Conservation (phyloP, 1,140 invertebrate species). For the Bombus vancouverensis region DNA sequence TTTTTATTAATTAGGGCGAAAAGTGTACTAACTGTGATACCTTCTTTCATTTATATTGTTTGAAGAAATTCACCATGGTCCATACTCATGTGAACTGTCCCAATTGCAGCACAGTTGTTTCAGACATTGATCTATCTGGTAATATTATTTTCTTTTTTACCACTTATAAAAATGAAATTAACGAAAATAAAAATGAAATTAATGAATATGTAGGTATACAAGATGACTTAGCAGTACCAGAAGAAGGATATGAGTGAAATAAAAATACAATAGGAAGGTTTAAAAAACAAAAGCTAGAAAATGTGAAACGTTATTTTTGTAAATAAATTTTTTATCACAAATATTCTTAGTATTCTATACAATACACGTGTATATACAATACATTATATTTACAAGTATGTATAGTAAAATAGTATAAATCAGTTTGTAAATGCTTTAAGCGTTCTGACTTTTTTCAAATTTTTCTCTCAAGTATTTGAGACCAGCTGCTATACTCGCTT, state of each 20-base stretch:
- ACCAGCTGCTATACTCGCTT: conserved; percentile 87
- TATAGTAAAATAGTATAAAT: conserved; percentile 4
- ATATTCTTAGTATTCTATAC: background rate
- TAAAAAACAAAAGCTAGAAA: background rate
- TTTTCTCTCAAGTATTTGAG: conserved; percentile 86
- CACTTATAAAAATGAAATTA: background rate
- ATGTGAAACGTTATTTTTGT: background rate
- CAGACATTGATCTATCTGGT: conserved; percentile 9
- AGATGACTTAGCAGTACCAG: background rate
- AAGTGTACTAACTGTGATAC: conserved; percentile 68
- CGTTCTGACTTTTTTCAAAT: conserved; percentile 76
- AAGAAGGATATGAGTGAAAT: too few species aligned
- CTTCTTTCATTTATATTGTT: conserved; percentile 66
- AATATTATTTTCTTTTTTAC: background rate
- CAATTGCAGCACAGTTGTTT: conserved; percentile 53
- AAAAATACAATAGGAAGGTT: background rate
- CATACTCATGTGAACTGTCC: conserved; percentile 63
- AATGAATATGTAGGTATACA: background rate
- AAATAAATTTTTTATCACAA: conserved; percentile 4
- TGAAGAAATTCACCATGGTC: conserved; percentile 54
- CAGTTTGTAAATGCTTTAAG: background rate
- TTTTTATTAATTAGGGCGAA: conserved; percentile 62
- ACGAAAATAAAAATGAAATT: background rate
- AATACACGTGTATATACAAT: background rate
- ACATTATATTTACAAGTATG: conserved; percentile 38